Percentiles rank a stretch among this genome's conserved stretches.
Evolutionary conservation across 2,797 vertebrate genomes (phyloP).

Genomic region (Tympanoctomys barrerae): DNA sequence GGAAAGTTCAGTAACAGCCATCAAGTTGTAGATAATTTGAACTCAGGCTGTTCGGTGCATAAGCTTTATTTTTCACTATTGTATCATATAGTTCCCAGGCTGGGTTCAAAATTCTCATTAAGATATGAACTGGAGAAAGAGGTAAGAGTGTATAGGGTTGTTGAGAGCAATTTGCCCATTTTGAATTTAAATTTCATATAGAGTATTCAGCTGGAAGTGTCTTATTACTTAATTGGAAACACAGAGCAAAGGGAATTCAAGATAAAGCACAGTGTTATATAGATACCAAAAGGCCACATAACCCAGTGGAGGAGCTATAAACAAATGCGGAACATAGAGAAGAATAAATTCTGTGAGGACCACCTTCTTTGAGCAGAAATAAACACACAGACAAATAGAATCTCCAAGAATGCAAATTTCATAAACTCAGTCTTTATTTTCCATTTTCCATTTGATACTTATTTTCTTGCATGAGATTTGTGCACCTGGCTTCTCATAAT

Average conservation of each 20-base stretch:
- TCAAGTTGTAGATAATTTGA: neutral
- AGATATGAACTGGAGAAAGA: neutral
- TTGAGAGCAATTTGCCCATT: neutral
- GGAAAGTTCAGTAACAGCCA: neutral
- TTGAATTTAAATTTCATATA: conserved; percentile 37
- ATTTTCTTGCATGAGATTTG: neutral
- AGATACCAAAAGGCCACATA: neutral
- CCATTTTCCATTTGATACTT: neutral
- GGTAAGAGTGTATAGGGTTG: neutral
- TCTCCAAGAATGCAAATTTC: neutral
- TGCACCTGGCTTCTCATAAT: conserved; percentile 15
- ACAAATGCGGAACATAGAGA: neutral
- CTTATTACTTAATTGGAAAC: neutral
- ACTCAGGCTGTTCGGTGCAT: neutral
- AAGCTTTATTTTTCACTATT: neutral
- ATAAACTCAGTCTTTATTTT: conserved; percentile 59
- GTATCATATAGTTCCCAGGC: neutral
- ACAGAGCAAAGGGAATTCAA: neutral
- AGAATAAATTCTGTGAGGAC: neutral
- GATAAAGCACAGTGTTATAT: neutral
- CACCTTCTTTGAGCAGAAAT: neutral
- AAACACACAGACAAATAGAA: neutral
- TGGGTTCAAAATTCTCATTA: neutral
- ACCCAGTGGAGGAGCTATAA: neutral
- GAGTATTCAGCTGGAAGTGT: neutral